These are phyloP conservation scores for Oscheius sp. DNA, from an alignment of 1,140 invertebrate genomes.

Conservation along the genomic window DNA sequence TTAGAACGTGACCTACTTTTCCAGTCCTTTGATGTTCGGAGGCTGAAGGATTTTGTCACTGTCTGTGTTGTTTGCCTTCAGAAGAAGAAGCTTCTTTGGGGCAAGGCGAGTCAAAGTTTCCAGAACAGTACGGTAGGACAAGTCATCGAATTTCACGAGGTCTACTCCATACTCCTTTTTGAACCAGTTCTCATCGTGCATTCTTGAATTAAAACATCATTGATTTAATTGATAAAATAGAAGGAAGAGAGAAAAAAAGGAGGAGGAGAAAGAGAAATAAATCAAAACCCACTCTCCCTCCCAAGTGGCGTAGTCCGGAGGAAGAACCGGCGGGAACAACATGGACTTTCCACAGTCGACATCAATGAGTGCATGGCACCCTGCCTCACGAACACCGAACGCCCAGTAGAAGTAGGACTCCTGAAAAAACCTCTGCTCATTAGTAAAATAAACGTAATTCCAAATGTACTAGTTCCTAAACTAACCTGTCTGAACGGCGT, in stretches of 20 bases:
- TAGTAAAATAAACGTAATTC: neutral
- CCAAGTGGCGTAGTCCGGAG: slow-evolving; percentile 56
- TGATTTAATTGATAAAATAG: too few species aligned
- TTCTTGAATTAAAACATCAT: slow-evolving; percentile 15
- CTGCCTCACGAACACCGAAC: slow-evolving; percentile 57
- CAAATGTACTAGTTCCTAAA: neutral
- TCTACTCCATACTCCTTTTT: slow-evolving; percentile 56
- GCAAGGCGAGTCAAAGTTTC: slow-evolving; percentile 29
- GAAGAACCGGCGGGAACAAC: slow-evolving; percentile 52
- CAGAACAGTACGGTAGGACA: slow-evolving; percentile 23
- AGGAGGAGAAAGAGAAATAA: neutral
- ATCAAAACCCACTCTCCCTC: slow-evolving; percentile 39
- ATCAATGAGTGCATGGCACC: slow-evolving; percentile 50
- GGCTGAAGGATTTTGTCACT: slow-evolving; percentile 31
- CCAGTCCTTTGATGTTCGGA: slow-evolving; percentile 25
- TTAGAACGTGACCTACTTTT: neutral
- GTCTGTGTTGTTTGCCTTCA: slow-evolving; percentile 48
- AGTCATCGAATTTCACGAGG: slow-evolving; percentile 56
- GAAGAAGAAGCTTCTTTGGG: slow-evolving; percentile 34
- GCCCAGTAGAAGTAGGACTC: slow-evolving; percentile 61
- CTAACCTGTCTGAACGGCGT: slow-evolving; percentile 48
- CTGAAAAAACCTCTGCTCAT: neutral
- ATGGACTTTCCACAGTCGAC: slow-evolving; percentile 47
- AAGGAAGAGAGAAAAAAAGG: neutral
- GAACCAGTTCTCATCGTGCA: slow-evolving; percentile 53